Conservation (phyloP, 1,140 invertebrate species). For the Apocrypta bakeri region DNA sequence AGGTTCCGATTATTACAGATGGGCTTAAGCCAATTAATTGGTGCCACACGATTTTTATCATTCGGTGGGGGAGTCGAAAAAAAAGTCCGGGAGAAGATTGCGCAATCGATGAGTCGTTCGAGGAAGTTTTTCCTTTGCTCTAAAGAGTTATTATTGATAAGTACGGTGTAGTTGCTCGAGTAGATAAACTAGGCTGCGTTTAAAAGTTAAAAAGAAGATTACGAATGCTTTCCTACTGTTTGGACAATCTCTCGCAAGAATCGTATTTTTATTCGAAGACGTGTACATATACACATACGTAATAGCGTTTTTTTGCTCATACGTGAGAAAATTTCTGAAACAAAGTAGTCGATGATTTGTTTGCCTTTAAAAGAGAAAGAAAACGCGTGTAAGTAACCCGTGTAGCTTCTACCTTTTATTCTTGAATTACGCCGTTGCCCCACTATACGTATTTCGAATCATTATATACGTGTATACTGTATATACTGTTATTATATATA, state of each 20-base stretch:
- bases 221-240: background rate
- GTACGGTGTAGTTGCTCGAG: too few species aligned
- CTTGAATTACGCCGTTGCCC: background rate
- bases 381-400: background rate
- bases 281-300: too few species aligned
- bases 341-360: background rate
- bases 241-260: background rate
- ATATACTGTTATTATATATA: conserved; percentile 23
- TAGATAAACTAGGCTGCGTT: background rate
- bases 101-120: too few species aligned
- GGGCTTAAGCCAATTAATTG: conserved; percentile 21
- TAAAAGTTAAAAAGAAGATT: background rate
- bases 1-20: background rate
- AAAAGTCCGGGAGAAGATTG: too few species aligned
- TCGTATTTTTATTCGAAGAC: background rate
- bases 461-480: too few species aligned
- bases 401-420: background rate
- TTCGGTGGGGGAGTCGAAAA: too few species aligned
- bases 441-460: too few species aligned
- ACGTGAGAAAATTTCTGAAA: background rate
- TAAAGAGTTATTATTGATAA: too few species aligned
- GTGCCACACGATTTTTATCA: background rate
- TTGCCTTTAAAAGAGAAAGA: background rate
- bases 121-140: too few species aligned
- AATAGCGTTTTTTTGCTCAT: background rate